Evolutionary conservation across 2,797 vertebrate genomes (phyloP).

Genomic region (Chiroxiphia lanceolata): DNA sequence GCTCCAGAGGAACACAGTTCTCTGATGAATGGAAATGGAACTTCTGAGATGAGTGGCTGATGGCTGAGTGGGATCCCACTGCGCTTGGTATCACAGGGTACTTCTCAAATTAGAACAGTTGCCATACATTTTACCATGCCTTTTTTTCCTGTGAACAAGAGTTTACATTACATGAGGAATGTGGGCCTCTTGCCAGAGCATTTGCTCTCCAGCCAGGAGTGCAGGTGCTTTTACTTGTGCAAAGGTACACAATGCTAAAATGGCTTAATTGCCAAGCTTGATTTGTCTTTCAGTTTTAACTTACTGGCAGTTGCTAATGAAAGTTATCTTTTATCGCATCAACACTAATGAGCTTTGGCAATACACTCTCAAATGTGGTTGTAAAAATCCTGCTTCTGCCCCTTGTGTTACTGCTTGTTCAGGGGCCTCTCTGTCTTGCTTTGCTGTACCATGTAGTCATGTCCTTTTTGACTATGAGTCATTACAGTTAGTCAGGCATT

Average conservation of each 20-base stretch:
- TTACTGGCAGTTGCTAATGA: background rate
- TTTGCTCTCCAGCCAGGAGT: background rate
- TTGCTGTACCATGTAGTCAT: background rate
- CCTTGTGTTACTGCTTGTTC: background rate
- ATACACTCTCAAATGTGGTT: background rate
- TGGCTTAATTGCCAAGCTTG: background rate
- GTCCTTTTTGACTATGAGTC: constrained; percentile 19
- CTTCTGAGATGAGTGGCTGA: background rate
- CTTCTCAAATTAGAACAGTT: background rate
- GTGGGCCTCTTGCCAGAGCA: background rate
- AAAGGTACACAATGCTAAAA: background rate
- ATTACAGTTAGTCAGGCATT: background rate
- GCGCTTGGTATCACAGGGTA: background rate
- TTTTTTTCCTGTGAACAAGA: background rate
- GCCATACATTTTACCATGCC: background rate
- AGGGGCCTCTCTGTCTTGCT: background rate
- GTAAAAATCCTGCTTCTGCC: background rate
- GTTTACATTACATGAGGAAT: background rate
- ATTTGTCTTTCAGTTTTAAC: background rate
- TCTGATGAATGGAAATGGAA: background rate
- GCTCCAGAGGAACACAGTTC: background rate
- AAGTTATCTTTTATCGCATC: background rate
- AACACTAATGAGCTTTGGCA: background rate
- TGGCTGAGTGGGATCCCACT: background rate
- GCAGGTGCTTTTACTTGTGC: background rate